These are phyloP conservation scores for Parasteatoda tepidariorum DNA, from an alignment of 1,140 invertebrate genomes.

Conservation along the genomic window DNA sequence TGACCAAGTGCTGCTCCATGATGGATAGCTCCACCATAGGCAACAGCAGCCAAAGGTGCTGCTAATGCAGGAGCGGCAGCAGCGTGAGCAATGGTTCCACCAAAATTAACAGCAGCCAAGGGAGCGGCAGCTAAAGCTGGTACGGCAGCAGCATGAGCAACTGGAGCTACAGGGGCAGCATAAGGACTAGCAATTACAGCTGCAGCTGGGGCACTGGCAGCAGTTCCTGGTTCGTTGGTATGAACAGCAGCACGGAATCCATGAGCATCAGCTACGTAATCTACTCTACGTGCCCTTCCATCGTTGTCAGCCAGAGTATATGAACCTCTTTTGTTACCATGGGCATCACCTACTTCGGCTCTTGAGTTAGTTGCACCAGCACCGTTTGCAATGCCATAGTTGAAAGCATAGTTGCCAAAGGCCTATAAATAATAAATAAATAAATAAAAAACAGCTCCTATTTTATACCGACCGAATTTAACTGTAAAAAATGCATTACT, in stretches of 20 bases:
- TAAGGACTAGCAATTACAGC: slow-evolving; percentile 11
- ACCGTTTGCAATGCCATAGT: slow-evolving; percentile 32
- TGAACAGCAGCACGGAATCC: slow-evolving; percentile 42
- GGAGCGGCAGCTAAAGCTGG: neutral
- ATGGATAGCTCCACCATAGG: neutral
- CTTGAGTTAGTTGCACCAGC: slow-evolving; percentile 30
- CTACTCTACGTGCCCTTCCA: slow-evolving; percentile 45
- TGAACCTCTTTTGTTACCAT: slow-evolving; percentile 50
- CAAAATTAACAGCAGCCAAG: neutral
- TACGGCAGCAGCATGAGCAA: neutral
- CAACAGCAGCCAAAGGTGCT: neutral
- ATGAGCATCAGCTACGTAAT: slow-evolving; percentile 58
- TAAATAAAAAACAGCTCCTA: neutral
- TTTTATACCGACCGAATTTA: no score
- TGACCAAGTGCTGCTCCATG: neutral
- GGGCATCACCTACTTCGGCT: slow-evolving; percentile 39
- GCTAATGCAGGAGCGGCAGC: neutral
- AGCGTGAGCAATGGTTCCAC: neutral
- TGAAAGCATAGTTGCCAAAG: slow-evolving; percentile 37
- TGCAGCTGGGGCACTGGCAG: slow-evolving; percentile 24
- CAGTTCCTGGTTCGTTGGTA: slow-evolving; percentile 40
- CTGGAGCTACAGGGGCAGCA: neutral
- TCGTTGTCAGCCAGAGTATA: slow-evolving; percentile 57
- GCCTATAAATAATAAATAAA: no score
- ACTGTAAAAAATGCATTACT: no score